Base-by-base conservation (phyloP, 2,113 vertebrate species). In the Polyodon spathula region DNA sequence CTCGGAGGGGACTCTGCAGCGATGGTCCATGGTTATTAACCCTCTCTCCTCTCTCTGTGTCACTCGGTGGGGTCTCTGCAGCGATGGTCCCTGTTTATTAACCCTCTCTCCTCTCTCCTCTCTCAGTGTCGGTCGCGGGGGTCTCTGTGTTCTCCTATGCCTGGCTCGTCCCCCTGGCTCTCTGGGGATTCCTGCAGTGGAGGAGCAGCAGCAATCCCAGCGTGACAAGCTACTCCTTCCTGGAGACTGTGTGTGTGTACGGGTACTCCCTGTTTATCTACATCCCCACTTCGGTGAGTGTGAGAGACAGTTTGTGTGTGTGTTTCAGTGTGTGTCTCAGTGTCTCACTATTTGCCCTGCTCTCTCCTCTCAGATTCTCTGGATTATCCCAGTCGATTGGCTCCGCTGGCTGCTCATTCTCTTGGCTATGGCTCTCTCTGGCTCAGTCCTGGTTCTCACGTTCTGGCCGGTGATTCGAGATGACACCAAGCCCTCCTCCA, bases 111-210 rank as follows among this genome's bases (percentile, higher is more conserved):
- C 12, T 59, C 38, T 44, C 54, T 17, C 58, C 3, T 38, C 5
- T 52, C 17, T 0, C 75, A 93, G 92, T 93, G 52, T 88, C 89
- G 0, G 78, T 92, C 37, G 91, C 92, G 0, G 83, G 86, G 0
- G 50, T 87, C 0, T 67, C 84, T 9, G 87, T 93, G 70, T 94
- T 91, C 76, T 69, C 88, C 69, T 94, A 93, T 0, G 85, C 90
- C 1, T 89, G 90, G 90, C 78, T 94, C 58, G 92, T 91, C 37
- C 92, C 92, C 0, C 56, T 92, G 7, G 81, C 64, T 0, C 60
- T 94, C 7, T 94, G 92, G 90, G 91, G 86, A 3, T 92, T 90
- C 70, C 73, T 94, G 56, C 85, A 72, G 40, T 94, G 92, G 92
- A 76, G 90, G n/a, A 81, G 84, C 62, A 75, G 81, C 0, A 1